Percentiles rank a stretch among this genome's conserved stretches.
These are phyloP conservation scores for Hirtodrosophila cameraria DNA, from an alignment of 2,888 invertebrate species.

Conservation along the genomic window DNA sequence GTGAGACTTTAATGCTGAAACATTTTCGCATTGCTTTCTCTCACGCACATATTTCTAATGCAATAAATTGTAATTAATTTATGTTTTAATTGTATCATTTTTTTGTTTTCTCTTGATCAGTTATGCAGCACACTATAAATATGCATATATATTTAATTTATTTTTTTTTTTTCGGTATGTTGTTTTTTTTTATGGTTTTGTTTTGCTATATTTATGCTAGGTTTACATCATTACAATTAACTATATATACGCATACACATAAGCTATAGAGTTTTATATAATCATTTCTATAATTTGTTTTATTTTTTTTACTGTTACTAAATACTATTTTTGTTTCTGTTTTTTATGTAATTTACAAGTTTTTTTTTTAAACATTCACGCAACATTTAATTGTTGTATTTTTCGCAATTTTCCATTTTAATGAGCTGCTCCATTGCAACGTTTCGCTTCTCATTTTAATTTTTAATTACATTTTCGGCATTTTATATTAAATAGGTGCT, in stretches of 20 bases:
- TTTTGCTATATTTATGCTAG: slow-evolving; percentile 67
- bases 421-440: slow-evolving; percentile 51
- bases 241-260: slow-evolving; percentile 54
- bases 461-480: slow-evolving; percentile 73
- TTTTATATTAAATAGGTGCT: slow-evolving; percentile 53
- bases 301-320: slow-evolving; percentile 39
- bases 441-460: slow-evolving; percentile 50
- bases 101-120: slow-evolving; percentile 35
- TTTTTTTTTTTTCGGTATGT: slow-evolving; percentile 26
- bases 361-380: slow-evolving; percentile 50
- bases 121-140: slow-evolving; percentile 67
- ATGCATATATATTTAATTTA: slow-evolving; percentile 41
- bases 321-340: slow-evolving; percentile 39
- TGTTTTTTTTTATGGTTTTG: slow-evolving; percentile 26
- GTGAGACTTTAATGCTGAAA: slow-evolving; percentile 42
- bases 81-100: slow-evolving; percentile 48
- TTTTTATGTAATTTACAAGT: slow-evolving; percentile 67
- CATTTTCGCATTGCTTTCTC: slow-evolving; percentile 27
- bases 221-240: slow-evolving; percentile 72
- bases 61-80: slow-evolving; percentile 64
- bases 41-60: slow-evolving; percentile 64
- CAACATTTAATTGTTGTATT: slow-evolving; percentile 55
- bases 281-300: slow-evolving; percentile 43
- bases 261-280: slow-evolving; percentile 58
- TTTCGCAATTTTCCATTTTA: slow-evolving; percentile 63